These are phyloP conservation scores for Hylaeus anthracinus DNA, from an alignment of 1,140 invertebrate species.

Conservation along the genomic window DNA sequence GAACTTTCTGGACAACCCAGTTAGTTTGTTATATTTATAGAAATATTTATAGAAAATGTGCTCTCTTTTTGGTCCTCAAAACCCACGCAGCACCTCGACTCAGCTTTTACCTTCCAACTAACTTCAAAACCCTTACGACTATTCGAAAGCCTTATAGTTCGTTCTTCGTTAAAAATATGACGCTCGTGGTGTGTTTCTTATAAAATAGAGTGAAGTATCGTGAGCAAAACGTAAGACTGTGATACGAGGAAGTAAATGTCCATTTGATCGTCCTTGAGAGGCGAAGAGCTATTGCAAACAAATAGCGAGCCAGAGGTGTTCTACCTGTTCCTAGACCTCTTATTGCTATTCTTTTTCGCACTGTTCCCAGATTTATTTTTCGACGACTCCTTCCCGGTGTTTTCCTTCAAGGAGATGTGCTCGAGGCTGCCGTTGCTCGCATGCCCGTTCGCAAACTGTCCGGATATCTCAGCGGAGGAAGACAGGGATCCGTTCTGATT, in stretches of 20 bases:
- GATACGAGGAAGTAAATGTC: background rate
- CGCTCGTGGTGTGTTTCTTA: background rate
- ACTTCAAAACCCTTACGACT: background rate
- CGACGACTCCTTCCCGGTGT: constrained; percentile 83
- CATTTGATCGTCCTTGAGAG: no score
- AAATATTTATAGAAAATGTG: no score
- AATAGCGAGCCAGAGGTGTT: constrained; percentile 11
- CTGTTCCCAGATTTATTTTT: constrained; percentile 84
- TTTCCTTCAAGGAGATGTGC: constrained; percentile 78
- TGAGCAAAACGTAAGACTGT: background rate
- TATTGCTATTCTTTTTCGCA: constrained; percentile 86
- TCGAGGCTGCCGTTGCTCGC: constrained; percentile 80
- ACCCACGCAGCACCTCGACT: background rate
- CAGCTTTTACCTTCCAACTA: background rate
- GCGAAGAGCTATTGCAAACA: background rate
- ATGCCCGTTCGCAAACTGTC: constrained; percentile 83
- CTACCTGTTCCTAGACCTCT: constrained; percentile 87
- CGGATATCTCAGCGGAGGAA: constrained; percentile 75
- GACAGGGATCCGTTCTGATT: constrained; percentile 47
- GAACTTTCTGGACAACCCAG: no score
- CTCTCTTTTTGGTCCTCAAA: no score
- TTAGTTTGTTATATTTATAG: no score
- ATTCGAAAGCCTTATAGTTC: background rate
- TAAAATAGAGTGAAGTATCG: constrained; percentile 16
- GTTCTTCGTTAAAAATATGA: background rate